These are phyloP conservation scores for Neuroscelio doddi DNA, from an alignment of 2,888 invertebrate genomes.

Conservation along the genomic window DNA sequence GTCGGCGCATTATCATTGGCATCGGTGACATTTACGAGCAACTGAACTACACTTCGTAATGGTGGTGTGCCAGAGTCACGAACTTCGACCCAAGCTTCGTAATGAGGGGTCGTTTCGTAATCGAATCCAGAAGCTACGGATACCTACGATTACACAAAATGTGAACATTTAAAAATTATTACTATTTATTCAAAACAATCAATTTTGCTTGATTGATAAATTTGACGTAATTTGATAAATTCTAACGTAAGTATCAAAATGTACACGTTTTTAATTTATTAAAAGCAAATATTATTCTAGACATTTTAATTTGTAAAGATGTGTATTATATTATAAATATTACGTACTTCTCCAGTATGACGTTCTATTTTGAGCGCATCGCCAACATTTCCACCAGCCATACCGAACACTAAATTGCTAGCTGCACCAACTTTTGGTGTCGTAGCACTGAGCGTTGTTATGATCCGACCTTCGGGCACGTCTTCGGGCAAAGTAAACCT, in stretches of 20 bases:
- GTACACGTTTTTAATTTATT: no score
- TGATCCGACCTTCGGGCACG: constrained; percentile 82
- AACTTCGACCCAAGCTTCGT: constrained; percentile 95
- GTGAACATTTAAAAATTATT: no score
- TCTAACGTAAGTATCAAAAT: no score
- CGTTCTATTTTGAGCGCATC: constrained; percentile 88
- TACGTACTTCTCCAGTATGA: constrained; percentile 79
- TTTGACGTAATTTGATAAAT: no score
- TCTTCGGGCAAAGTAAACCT: constrained; percentile 87
- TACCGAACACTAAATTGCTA: constrained; percentile 83
- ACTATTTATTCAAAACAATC: no score
- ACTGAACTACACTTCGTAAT: constrained; percentile 83
- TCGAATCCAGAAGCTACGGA: constrained; percentile 87
- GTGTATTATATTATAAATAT: no score
- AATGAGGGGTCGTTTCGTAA: constrained; percentile 86
- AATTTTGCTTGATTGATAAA: no score
- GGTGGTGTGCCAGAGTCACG: constrained; percentile 88
- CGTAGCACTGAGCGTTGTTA: constrained; percentile 84
- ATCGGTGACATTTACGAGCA: constrained; percentile 92
- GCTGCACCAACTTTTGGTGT: constrained; percentile 85
- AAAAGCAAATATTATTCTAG: no score
- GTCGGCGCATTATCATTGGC: constrained; percentile 93
- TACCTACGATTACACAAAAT: no score
- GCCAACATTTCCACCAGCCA: constrained; percentile 95
- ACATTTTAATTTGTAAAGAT: no score